Base-by-base conservation (phyloP, 30 jellyfish, hydroid and myxozoan species). In the Aurelia aurita region DNA sequence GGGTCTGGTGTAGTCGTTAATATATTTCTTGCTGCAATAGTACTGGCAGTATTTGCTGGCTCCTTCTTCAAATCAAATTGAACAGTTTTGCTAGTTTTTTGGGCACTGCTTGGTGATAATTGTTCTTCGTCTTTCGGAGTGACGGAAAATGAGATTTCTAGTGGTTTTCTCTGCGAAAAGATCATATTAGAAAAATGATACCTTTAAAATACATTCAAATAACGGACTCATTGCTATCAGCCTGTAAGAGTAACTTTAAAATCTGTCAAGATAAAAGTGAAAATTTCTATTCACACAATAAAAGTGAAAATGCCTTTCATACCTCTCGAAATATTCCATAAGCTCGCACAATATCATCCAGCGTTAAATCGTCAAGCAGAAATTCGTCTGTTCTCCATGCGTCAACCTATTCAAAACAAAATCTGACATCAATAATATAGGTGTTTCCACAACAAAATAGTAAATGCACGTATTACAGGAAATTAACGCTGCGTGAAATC, bases 251-350 rank as follows among this genome's bases (percentile, higher is more conserved):
- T n/a, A n/a, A n/a, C n/a, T n/a, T n/a, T n/a, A n/a, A n/a, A n/a
- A n/a, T n/a, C n/a, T n/a, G n/a, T n/a, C n/a, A n/a, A n/a, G n/a
- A n/a, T n/a, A n/a, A n/a, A n/a, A n/a, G n/a, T n/a, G n/a, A n/a
- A n/a, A n/a, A n/a, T n/a, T n/a, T n/a, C 51, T 3, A 39, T 7
- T 39, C 7, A 7, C 51, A 39, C 2, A 39, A 9, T 39, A 5
- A 39, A 39, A 5, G 51, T 4, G 14, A 39, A n/a, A 39, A 39
- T 39, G 51, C 15, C 15, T 39, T 9, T 15, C 9, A 6, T 53
- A 94, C 99, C 97, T 94, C 99, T 27, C 99, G 80, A 77, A 69
- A 94, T 32, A 88, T 78, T 22, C 99, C 99, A 79, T 86, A 94
- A 2, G 89, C 80, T 76, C 96, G 89, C 9, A 94, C 91, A 8